Evolutionary conservation across 2,888 invertebrate genomes (phyloP).

Genomic region (Cyclophora albipunctata): DNA sequence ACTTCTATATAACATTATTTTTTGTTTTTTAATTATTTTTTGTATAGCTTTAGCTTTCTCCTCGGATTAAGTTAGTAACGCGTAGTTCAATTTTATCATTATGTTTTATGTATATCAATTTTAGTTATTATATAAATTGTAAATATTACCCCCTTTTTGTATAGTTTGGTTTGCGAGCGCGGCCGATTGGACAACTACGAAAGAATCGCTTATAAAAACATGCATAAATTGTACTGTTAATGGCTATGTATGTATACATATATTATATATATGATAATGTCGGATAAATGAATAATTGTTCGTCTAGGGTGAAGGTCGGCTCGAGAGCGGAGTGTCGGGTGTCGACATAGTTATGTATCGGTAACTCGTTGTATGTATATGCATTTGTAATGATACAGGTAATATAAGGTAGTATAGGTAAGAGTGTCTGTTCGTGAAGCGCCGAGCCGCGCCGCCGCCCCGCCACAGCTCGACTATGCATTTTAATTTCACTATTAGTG

Average conservation of each 20-base stretch:
- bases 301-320: too few species aligned
- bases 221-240: slow-evolving; percentile 31
- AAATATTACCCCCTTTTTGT: slow-evolving; percentile 15
- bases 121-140: slow-evolving; percentile 11
- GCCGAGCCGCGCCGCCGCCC: slow-evolving; percentile 9
- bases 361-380: slow-evolving; percentile 64
- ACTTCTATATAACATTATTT: too few species aligned
- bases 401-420: slow-evolving; percentile 42
- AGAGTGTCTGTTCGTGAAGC: not conserved
- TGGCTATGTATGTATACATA: slow-evolving; percentile 14
- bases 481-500: slow-evolving; percentile 2
- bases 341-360: slow-evolving; percentile 54
- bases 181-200: slow-evolving; percentile 7
- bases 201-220: slow-evolving; percentile 21
- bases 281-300: slow-evolving; percentile 2
- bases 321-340: too few species aligned
- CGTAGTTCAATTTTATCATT: not conserved
- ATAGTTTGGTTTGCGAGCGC: slow-evolving; percentile 7
- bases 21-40: too few species aligned
- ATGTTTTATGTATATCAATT: slow-evolving; percentile 8
- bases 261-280: too few species aligned
- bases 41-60: too few species aligned
- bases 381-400: slow-evolving; percentile 73
- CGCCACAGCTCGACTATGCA: slow-evolving; percentile 9
- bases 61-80: too few species aligned